These are phyloP conservation scores for Ophioninae sp. DNA, from an alignment of 2,888 invertebrate genomes.

Conservation along the genomic window DNA sequence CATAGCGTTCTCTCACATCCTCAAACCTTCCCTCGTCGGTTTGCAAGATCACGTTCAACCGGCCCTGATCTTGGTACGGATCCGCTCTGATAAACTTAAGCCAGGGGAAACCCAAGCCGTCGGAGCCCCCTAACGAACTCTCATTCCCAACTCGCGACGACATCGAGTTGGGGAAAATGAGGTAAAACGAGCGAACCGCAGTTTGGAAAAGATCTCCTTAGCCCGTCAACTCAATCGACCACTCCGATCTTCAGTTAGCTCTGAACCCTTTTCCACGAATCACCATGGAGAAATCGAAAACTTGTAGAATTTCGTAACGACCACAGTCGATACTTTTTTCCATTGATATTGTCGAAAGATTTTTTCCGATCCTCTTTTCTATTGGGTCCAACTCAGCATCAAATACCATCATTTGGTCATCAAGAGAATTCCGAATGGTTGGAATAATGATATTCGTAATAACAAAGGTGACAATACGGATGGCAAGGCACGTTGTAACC, in stretches of 20 bases:
- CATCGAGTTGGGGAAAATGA: constrained; percentile 34
- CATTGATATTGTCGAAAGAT: background rate
- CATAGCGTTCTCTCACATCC: constrained; percentile 58
- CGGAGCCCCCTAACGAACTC: constrained; percentile 60
- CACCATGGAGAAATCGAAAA: background rate
- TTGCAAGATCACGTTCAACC: constrained; percentile 62
- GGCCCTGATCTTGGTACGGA: constrained; percentile 59
- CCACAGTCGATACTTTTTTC: background rate
- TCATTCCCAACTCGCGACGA: constrained; percentile 23
- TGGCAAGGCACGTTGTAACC: background rate
- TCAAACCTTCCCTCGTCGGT: constrained; percentile 37
- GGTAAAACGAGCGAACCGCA: background rate
- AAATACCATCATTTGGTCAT: background rate
- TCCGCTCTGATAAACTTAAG: constrained; percentile 66
- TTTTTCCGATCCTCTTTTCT: background rate
- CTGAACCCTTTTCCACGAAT: background rate
- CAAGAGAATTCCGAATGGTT: background rate
- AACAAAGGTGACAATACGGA: background rate
- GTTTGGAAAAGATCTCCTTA: constrained; percentile 13
- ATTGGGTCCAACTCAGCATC: background rate
- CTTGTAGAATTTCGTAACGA: constrained; percentile 16
- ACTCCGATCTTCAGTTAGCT: constrained; percentile 8
- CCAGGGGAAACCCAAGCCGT: constrained; percentile 51
- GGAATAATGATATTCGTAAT: background rate
- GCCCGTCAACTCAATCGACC: constrained; percentile 21